Evolutionary conservation across 2,113 vertebrate species (phyloP), one percentile per base, ranked within the genome.

Genomic region (Xiphophorus couchianus): DNA sequence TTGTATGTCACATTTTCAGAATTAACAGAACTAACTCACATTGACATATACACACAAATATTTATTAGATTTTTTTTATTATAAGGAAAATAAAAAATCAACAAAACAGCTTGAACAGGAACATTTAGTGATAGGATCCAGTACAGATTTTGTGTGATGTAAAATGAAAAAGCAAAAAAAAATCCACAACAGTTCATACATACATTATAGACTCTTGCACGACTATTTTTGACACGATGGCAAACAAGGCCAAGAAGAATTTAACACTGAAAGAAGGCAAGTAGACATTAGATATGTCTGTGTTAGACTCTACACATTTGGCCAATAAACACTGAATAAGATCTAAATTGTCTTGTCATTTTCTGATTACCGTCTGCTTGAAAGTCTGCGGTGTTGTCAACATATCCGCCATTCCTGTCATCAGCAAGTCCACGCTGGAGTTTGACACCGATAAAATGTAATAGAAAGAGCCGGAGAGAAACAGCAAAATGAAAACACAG

Each of bases 341-440:
- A 12, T 22, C 22, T 25, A 12, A 28, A 27, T 10, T 2, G 14
- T 48, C 15, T 48, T n/a, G 51, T 48, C 0, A 35, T 61, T 64
- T n/a, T n/a, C 13, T 9, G 54, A 61, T 65, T 70, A 67, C 14
- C 25, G 10, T 29, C 48, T 0, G 68, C 54, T 33, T 73, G 61
- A 71, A 78, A 66, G 15, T 33, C 58, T 35, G 29, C 66, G 70
- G 27, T 44, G 29, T 77, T 66, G 19, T 63, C 51, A 81, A 62
- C 77, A 42, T 5, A n/a, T 27, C 6, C n/a, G 19, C 25, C 65
- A 61, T 64, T 62, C 8, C 76, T 81, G 79, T 70, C 73, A 10
- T 80, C 78, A 82, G 33, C 78, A 74, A 80, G 66, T 61, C 2
- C 69, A 42, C n/a, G 42, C 86, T 76, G 27, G 37, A 70, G 71